Conservation (phyloP, 1,140 invertebrate species). For the Phymastichus coffea region DNA sequence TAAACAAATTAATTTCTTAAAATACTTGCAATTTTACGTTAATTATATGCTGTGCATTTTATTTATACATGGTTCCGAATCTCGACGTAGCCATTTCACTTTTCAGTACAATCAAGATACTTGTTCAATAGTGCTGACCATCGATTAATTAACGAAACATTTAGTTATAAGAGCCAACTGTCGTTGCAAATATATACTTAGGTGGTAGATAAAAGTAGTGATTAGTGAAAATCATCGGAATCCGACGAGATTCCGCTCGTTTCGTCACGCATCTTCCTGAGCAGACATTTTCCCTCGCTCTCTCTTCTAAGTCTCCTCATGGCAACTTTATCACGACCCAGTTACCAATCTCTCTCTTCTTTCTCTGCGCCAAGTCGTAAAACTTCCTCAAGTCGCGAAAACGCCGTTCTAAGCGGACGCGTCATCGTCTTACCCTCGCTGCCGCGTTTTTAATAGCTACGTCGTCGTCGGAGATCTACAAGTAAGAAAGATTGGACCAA, state of each 20-base stretch:
- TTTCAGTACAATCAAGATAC: no score
- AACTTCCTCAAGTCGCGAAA: slow-evolving; percentile 29
- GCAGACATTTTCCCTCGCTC: neutral
- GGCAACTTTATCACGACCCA: slow-evolving; percentile 29
- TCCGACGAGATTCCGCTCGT: slow-evolving; percentile 1
- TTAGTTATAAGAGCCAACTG: neutral
- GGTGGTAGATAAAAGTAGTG: no score
- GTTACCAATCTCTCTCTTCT: no score
- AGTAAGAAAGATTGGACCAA: no score
- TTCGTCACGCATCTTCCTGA: slow-evolving; percentile 3
- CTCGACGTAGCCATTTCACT: no score
- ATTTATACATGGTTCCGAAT: no score
- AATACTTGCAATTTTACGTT: no score
- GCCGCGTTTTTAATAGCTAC: neutral
- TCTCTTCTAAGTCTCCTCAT: neutral
- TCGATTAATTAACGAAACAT: no score
- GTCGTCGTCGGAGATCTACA: slow-evolving; percentile 20
- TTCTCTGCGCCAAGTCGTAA: slow-evolving; percentile 17
- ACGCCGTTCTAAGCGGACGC: neutral
- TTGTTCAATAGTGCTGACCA: no score
- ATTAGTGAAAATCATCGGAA: slow-evolving; percentile 14
- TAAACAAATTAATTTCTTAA: no score
- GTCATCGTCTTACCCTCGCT: slow-evolving; percentile 13
- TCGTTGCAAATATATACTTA: no score
- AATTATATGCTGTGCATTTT: no score